Conservation (phyloP, 23 tunicate genomes). For the Ciona savignyi region DNA sequence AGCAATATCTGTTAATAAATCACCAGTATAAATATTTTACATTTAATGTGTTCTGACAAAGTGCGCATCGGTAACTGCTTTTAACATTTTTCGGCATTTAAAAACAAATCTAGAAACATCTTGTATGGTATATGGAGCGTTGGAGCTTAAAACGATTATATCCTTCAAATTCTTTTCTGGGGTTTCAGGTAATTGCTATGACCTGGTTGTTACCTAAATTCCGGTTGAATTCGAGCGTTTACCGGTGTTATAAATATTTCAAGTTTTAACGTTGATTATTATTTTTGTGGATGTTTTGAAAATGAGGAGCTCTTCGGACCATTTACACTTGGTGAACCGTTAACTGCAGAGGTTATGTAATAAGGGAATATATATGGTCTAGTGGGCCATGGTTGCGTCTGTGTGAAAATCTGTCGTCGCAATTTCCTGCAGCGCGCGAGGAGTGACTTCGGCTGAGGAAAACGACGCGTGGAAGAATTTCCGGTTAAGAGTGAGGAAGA, state of each 20-base stretch:
- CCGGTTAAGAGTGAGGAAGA: background rate
- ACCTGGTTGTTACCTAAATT: background rate
- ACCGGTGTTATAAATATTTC: too few relatives aligned
- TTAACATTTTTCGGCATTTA: too few relatives aligned
- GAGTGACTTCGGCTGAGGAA: background rate
- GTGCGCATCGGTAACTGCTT: too few relatives aligned
- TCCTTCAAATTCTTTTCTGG: background rate
- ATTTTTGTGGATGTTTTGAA: background rate
- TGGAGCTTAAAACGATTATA: too few relatives aligned
- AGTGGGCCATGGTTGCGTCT: background rate
- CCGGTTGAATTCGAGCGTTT: too few relatives aligned
- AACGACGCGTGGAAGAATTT: background rate
- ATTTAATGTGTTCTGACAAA: too few relatives aligned
- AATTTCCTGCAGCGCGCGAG: background rate
- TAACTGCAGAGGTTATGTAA: background rate
- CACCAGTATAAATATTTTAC: too few relatives aligned
- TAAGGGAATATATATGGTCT: background rate
- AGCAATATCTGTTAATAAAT: too few relatives aligned
- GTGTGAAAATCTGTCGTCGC: background rate
- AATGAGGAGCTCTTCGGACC: background rate
- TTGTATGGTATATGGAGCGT: too few relatives aligned
- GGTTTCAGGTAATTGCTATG: background rate
- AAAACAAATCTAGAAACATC: too few relatives aligned
- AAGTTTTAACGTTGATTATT: background rate
- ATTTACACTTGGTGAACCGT: background rate